phyloP scores from a whole-genome alignment of 2,113 vertebrate species.

The Colossoma macropomum region DNA sequence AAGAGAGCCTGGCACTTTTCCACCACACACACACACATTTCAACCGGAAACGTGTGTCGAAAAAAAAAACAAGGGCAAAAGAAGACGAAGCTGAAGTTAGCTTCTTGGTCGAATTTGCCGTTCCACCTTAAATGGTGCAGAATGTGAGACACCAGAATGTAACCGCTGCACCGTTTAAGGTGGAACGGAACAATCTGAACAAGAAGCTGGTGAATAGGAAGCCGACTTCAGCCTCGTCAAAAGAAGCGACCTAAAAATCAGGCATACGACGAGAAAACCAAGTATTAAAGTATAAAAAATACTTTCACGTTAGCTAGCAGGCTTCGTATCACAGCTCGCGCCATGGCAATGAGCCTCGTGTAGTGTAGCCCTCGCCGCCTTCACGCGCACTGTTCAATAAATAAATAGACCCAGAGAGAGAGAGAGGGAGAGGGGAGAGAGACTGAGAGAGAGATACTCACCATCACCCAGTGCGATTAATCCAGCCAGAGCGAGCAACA shows the following conservation, averaged over 20 bases:
- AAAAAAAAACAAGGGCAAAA: not conserved
- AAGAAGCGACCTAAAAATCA: not conserved
- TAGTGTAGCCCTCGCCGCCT: slow-evolving; percentile 50
- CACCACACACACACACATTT: not conserved
- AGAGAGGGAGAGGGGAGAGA: slow-evolving; percentile 56
- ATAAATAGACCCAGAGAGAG: slow-evolving; percentile 64
- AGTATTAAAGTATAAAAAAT: not conserved
- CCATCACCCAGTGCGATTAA: slow-evolving; percentile 68
- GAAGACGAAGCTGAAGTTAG: too few species aligned
- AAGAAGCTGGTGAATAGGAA: too few species aligned
- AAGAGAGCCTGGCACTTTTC: not conserved
- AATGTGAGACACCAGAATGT: not conserved
- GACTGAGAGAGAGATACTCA: slow-evolving; percentile 58
- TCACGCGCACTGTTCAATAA: slow-evolving; percentile 36
- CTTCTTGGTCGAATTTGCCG: too few species aligned
- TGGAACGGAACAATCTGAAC: too few species aligned
- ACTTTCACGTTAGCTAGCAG: slow-evolving; percentile 59
- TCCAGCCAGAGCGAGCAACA: slow-evolving; percentile 71
- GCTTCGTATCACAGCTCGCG: slow-evolving; percentile 68
- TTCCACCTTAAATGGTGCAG: too few species aligned
- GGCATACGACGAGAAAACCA: too few species aligned
- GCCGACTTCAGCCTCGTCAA: too few species aligned
- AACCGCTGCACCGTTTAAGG: not conserved
- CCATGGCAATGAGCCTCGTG: slow-evolving; percentile 76
- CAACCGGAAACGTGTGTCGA: not conserved